phyloP scores from a whole-genome alignment of 1,140 invertebrate species.

The Euura lappo region DNA sequence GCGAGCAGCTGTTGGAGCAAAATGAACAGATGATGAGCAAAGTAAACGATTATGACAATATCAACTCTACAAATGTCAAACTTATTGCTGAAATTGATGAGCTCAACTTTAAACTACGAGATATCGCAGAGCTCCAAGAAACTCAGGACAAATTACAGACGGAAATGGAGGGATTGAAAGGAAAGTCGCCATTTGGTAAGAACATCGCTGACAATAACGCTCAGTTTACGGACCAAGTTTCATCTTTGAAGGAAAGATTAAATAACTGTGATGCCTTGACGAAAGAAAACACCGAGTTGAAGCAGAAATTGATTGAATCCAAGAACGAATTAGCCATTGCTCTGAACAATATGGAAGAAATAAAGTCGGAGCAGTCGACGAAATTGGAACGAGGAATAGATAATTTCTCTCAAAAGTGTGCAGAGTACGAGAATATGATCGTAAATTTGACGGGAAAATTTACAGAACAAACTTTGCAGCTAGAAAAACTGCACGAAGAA shows the following conservation, averaged over 20 bases:
- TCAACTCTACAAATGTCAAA: conserved; percentile 30
- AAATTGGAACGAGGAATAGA: neutral
- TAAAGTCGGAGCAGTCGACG: neutral
- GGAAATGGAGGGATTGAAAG: neutral
- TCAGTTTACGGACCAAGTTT: neutral
- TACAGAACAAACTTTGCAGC: conserved; percentile 4
- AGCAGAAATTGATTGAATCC: neutral
- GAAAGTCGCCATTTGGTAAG: neutral
- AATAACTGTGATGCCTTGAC: neutral
- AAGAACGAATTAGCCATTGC: neutral
- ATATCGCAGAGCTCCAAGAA: conserved; percentile 11
- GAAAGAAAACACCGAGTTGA: neutral
- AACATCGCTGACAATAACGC: neutral
- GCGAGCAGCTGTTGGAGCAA: conserved; percentile 38
- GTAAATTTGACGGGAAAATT: conserved; percentile 13
- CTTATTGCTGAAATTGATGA: conserved; percentile 38
- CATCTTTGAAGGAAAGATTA: neutral
- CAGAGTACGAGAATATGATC: neutral
- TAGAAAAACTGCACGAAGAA: conserved; percentile 10
- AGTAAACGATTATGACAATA: conserved; percentile 29
- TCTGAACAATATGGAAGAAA: neutral
- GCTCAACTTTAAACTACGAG: conserved; percentile 16
- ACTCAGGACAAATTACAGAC: neutral
- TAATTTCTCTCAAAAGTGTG: neutral
- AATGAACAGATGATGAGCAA: conserved; percentile 50